A percentile compares a stretch with the other conserved stretches of the same genome.
Conservation (phyloP, 2,113 vertebrate species). For the Menura novaehollandiae region DNA sequence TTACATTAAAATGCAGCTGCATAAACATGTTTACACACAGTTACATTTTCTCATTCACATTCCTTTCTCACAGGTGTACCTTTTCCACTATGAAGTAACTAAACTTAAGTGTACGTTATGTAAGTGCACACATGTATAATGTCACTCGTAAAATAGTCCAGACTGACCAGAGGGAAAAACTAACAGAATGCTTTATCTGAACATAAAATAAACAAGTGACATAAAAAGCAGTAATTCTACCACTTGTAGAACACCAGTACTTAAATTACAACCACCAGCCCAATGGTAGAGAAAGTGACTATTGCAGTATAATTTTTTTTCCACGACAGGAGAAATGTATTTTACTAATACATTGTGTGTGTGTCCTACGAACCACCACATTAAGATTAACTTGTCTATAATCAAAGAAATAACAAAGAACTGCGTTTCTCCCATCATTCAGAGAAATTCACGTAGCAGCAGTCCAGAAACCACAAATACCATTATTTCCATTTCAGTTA, state of each 20-base stretch:
- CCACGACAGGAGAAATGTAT: background rate
- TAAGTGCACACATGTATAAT: constrained; percentile 3
- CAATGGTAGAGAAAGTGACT: background rate
- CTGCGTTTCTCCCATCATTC: background rate
- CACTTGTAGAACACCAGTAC: background rate
- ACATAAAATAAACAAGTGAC: constrained; percentile 37
- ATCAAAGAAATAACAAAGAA: background rate
- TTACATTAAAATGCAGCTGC: constrained; percentile 66
- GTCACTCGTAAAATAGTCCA: constrained; percentile 44
- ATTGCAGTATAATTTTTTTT: background rate
- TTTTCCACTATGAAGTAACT: constrained; percentile 58
- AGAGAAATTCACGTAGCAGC: background rate
- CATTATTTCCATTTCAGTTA: background rate
- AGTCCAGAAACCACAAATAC: background rate
- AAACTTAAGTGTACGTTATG: background rate
- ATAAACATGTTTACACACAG: constrained; percentile 68
- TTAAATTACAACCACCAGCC: background rate
- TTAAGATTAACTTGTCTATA: background rate
- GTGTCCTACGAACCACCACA: background rate
- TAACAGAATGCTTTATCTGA: constrained; percentile 30
- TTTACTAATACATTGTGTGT: background rate
- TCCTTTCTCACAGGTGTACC: constrained; percentile 58
- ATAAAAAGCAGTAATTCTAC: constrained; percentile 20
- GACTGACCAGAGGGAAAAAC: constrained; percentile 36
- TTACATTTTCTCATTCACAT: constrained; percentile 40